Conservation (phyloP, 2,797 vertebrate species). For the Vultur gryphus region DNA sequence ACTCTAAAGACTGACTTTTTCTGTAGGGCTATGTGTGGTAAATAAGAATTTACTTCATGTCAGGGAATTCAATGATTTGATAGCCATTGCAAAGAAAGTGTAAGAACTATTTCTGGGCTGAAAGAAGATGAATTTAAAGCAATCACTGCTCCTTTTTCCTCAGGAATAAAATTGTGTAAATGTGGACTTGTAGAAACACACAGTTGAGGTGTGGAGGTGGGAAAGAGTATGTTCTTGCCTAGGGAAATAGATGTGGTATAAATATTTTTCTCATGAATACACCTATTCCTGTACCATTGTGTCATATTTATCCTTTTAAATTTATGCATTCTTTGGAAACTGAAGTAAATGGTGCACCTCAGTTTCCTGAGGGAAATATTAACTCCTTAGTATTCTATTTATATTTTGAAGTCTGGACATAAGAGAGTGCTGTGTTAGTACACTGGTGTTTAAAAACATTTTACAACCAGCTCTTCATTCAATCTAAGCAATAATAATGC, state of each 20-base stretch:
- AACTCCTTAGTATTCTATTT: background rate
- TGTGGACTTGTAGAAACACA: background rate
- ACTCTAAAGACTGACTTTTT: background rate
- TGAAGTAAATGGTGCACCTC: background rate
- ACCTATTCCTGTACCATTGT: background rate
- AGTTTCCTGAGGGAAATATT: background rate
- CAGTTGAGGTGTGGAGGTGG: background rate
- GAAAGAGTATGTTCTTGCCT: background rate
- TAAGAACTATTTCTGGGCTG: background rate
- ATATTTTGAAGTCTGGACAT: background rate
- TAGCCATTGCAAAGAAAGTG: background rate
- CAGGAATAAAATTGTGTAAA: background rate
- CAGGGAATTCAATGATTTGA: background rate
- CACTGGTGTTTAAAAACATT: background rate
- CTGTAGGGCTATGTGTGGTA: background rate
- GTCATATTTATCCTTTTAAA: conserved; percentile 1
- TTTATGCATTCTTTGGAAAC: background rate
- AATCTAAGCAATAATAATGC: background rate
- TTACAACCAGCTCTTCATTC: background rate
- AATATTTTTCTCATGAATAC: background rate
- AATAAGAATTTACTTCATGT: background rate
- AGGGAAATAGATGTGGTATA: background rate
- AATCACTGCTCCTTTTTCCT: background rate
- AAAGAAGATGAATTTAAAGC: background rate
- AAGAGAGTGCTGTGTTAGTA: background rate